Percentiles rank a stretch among this genome's conserved stretches.
Evolutionary conservation across 1,140 invertebrate species (phyloP).

Genomic region (Formica exsecta): DNA sequence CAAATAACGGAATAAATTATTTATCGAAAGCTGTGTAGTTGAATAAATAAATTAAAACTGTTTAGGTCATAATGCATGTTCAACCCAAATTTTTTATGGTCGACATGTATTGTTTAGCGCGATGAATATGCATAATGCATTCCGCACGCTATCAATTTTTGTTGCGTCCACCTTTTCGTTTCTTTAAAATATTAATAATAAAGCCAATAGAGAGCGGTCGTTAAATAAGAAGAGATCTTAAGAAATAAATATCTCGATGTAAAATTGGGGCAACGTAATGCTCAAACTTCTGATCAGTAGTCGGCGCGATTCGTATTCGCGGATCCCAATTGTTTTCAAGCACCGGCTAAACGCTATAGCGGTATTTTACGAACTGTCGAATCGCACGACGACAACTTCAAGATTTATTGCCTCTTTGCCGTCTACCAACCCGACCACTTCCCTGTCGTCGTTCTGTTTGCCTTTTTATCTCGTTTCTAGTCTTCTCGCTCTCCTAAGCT

Average conservation of each 20-base stretch:
- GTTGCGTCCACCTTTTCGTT: not conserved
- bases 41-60: not conserved
- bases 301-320: conserved; percentile 2
- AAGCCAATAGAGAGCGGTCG: not conserved
- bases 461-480: conserved; percentile 38
- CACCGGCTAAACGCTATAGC: conserved; percentile 44
- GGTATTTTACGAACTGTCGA: conserved; percentile 62
- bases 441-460: conserved; percentile 54
- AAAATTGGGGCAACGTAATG: not conserved
- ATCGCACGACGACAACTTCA: conserved; percentile 65
- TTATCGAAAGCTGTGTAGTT: not conserved
- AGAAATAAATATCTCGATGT: not conserved
- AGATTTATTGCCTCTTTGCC: conserved; percentile 68
- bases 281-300: not conserved
- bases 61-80: not conserved
- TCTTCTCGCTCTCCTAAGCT: conserved; percentile 18
- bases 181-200: not conserved
- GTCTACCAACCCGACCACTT: conserved; percentile 53
- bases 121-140: conserved; percentile 51
- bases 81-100: not conserved
- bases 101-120: conserved; percentile 5
- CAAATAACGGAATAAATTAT: not conserved
- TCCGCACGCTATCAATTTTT: not conserved
- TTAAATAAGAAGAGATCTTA: not conserved
- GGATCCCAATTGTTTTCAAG: conserved; percentile 50